Evolutionary conservation across 2,113 vertebrate species (phyloP).

Genomic region (Phylloscopus whistleri): DNA sequence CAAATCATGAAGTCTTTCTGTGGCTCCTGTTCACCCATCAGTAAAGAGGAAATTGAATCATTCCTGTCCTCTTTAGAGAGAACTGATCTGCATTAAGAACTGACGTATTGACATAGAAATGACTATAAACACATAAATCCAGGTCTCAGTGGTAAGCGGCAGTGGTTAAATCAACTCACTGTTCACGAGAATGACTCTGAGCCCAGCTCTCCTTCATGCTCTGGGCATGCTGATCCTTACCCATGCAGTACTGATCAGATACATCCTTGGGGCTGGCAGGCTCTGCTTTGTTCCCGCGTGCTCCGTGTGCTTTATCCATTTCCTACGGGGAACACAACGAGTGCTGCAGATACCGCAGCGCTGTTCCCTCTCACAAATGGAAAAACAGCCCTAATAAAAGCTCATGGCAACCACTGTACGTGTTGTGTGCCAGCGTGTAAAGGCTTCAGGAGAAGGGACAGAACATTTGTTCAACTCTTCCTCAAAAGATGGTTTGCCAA

Average conservation of each 20-base stretch:
- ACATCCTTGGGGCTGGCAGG: not conserved
- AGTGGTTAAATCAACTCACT: not conserved
- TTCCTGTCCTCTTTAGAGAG: not conserved
- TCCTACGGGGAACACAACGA: not conserved
- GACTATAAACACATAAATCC: not conserved
- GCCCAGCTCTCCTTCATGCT: not conserved
- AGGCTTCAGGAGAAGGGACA: not conserved
- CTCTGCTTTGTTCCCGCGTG: not conserved
- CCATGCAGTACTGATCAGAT: not conserved
- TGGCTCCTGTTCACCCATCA: not conserved
- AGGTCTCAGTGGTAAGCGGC: not conserved
- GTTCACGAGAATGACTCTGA: not conserved
- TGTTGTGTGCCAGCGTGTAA: not conserved
- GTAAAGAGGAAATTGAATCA: slow-evolving; percentile 23
- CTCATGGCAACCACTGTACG: not conserved
- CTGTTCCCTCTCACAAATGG: not conserved
- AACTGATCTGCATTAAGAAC: slow-evolving; percentile 24
- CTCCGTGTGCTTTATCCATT: not conserved
- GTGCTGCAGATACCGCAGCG: not conserved
- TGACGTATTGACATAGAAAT: not conserved
- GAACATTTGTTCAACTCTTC: not conserved
- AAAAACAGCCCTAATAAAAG: not conserved
- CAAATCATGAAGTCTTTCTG: slow-evolving; percentile 20
- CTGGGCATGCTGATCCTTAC: not conserved
- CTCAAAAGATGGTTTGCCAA: not conserved